Percentiles rank a stretch among this genome's conserved stretches.
Evolutionary conservation across 2,797 vertebrate species (phyloP).

Genomic region (Clarias pachynema): DNA sequence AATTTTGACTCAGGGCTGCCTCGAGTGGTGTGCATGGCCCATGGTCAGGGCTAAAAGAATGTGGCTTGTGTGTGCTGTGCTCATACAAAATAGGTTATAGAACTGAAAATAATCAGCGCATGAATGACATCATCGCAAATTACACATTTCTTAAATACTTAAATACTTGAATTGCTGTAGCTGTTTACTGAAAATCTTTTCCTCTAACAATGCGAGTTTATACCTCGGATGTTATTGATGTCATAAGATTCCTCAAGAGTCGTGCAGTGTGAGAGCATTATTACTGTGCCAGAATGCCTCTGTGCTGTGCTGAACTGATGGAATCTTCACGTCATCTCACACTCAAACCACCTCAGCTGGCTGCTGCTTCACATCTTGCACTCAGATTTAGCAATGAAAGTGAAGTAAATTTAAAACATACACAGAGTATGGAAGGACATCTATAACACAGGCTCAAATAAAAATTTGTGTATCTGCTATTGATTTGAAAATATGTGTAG

Average conservation of each 20-base stretch:
- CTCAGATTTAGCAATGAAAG: background rate
- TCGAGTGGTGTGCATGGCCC: background rate
- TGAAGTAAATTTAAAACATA: background rate
- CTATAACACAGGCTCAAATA: background rate
- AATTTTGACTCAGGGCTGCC: background rate
- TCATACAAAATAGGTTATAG: conserved; percentile 1
- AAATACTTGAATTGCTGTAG: background rate
- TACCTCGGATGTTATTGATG: conserved; percentile 1
- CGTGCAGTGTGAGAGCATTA: background rate
- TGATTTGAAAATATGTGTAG: background rate
- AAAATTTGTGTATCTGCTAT: background rate
- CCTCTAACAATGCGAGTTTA: background rate
- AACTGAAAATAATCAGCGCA: background rate
- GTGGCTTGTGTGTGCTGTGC: background rate
- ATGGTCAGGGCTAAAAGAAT: background rate
- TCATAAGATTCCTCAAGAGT: conserved; percentile 1
- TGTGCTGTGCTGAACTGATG: background rate
- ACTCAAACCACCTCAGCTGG: background rate
- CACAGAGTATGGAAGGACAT: background rate
- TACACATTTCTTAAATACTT: background rate
- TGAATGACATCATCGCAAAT: background rate
- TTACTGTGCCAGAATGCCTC: background rate
- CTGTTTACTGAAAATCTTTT: background rate
- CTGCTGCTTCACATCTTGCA: background rate
- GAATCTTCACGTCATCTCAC: background rate